phyloP scores from a whole-genome alignment of 2,888 invertebrate species.

The Leistus spinibarbis region DNA sequence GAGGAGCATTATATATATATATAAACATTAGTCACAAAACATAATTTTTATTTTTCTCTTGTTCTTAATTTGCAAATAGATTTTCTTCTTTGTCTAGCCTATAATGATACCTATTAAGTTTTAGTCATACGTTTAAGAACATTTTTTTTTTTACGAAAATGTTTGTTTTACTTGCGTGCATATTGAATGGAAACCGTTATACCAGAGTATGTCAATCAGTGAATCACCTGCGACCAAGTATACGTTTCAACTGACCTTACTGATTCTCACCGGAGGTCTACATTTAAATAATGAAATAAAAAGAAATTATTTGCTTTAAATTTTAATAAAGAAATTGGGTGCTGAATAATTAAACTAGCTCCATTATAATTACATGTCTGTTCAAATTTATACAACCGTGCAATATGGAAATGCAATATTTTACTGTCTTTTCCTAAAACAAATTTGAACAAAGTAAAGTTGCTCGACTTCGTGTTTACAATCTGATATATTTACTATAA shows the following conservation, averaged over 20 bases:
- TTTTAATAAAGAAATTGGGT: not conserved
- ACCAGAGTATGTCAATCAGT: slow-evolving; percentile 40
- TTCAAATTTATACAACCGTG: not conserved
- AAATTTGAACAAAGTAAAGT: not conserved
- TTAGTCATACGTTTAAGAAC: not conserved
- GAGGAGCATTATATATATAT: no score
- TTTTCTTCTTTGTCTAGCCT: not conserved
- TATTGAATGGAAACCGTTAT: slow-evolving; percentile 38
- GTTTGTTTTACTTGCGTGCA: not conserved
- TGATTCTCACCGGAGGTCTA: not conserved
- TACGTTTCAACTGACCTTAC: not conserved
- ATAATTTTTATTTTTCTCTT: not conserved
- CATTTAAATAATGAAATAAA: not conserved
- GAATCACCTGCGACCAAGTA: slow-evolving; percentile 43
- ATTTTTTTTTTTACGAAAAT: no score
- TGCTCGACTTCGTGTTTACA: not conserved
- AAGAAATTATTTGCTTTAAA: not conserved
- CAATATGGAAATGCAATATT: not conserved
- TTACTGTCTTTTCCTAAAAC: not conserved
- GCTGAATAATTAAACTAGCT: not conserved
- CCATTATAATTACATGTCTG: no score
- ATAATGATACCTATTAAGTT: not conserved
- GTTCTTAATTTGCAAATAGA: not conserved
- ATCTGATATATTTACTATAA: not conserved
- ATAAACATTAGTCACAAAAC: no score